Base-by-base conservation (phyloP, 2,888 invertebrate genomes). In the Philaethria dido region DNA sequence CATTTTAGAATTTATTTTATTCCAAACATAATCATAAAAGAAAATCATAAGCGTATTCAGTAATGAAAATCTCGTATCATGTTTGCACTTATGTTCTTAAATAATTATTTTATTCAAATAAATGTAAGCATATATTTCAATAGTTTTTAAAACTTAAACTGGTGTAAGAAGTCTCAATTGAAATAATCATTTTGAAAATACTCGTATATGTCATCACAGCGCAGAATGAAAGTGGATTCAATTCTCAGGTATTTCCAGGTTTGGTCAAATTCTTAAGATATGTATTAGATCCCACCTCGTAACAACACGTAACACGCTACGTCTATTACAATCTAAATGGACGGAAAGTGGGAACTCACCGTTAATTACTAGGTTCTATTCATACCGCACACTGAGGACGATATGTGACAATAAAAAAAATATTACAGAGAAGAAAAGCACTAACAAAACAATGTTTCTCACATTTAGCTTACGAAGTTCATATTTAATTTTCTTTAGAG, bases 401-500 rank as follows among this genome's bases (percentile, higher is more conserved):
- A 9, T 16, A 9, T 25, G 50, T 14, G 2, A 50, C 14, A 48
- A 0, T 48, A 29, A 50, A 25, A 25, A 47, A 39, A 50, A 8
- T 0, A 52, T 52, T 52, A 29, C 22, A 22, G 22, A 52, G 3
- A 29, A 52, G 0, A 1, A 48, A 48, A 48, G 6, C 2, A 29
- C 16, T 52, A 52, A 52, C 4, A 52, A 52, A 33, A 52, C 16
- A 52, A 16, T 29, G 29, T 16, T 16, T 16, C 16, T 18, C 16
- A 60, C 18, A 45, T 33, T 20, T 18, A 45, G 44, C 45, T 29
- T 47, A 14, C 20, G 9, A 45, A 14, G 9, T 60, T 20, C 60
- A 47, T 20, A 18, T 60, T 60, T 60, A 47, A 60, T 29, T 45
- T 60, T 60, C 29, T 60, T 60, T 9, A 22, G 45, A 45, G 44